Conservation (phyloP, 2,888 invertebrate species). For the Dicyrtomina minuta region DNA sequence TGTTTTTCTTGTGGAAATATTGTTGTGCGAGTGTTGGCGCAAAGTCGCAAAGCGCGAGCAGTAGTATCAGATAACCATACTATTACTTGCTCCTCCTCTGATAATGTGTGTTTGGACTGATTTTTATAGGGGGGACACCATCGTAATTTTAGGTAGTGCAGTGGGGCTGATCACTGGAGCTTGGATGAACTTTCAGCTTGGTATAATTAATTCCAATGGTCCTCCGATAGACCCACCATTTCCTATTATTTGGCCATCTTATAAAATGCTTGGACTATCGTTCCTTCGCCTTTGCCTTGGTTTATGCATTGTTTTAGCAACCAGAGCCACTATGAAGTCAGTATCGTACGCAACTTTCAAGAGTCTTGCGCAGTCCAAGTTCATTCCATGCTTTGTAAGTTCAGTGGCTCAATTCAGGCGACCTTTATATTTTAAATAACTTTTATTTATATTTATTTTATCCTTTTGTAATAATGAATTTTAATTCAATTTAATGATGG, state of each 20-base stretch:
- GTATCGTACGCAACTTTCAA: slow-evolving; percentile 70
- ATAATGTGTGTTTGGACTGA: too few relatives aligned
- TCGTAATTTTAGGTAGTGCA: slow-evolving; percentile 80
- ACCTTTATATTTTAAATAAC: too few relatives aligned
- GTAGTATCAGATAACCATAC: too few relatives aligned
- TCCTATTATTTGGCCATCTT: slow-evolving; percentile 74
- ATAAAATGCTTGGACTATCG: slow-evolving; percentile 67
- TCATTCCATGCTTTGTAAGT: slow-evolving; percentile 27
- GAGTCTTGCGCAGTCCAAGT: slow-evolving; percentile 61
- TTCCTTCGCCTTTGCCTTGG: slow-evolving; percentile 73
- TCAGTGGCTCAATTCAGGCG: too few relatives aligned
- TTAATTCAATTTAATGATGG: slow-evolving; percentile 55
- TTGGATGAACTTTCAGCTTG: slow-evolving; percentile 81
- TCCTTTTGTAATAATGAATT: neutral
- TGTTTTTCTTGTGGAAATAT: too few relatives aligned
- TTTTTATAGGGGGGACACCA: slow-evolving; percentile 90
- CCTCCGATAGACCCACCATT: slow-evolving; percentile 70
- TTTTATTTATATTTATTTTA: neutral
- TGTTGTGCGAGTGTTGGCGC: too few relatives aligned
- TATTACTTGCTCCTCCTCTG: too few relatives aligned
- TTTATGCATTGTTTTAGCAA: slow-evolving; percentile 70
- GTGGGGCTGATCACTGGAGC: slow-evolving; percentile 76
- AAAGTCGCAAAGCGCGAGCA: too few relatives aligned
- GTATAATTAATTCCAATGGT: slow-evolving; percentile 62
- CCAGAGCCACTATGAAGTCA: slow-evolving; percentile 69